Evolutionary conservation across 2,888 invertebrate genomes (phyloP), one percentile per base, ranked within the genome.

Genomic region (Plebejus argus): DNA sequence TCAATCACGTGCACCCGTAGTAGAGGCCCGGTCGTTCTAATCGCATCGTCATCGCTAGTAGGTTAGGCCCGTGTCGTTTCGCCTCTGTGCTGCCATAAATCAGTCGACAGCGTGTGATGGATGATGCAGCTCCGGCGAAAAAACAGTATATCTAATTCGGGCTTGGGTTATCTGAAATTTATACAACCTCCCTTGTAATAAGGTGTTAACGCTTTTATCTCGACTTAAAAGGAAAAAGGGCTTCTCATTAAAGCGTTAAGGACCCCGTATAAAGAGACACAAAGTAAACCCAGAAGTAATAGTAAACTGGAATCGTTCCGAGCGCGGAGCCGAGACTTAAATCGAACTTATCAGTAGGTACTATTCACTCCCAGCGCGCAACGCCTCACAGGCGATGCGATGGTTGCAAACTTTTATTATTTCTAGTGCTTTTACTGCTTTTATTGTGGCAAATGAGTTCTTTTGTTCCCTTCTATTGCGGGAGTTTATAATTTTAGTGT

Each of bases 1-100:
- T 76, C 39, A 39, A 61, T 76, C 58, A 72, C 70, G 49, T 61
- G 45, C 35, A 39, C 28, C 78, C 66, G 66, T 66, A 28, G 28
- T 66, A 66, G 66, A 28, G 61, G 66, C 74, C 81, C 81, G 81
- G 81, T 81, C 81, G 81, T 79, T 84, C 85, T 90, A 90, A 90
- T 90, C 88, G 91, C 90, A 85, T 86, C 89, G 91, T 92, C 92
- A 91, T 92, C 89, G 88, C 88, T 85, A 87, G 85, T 87, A 89
- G 88, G 88, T 89, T 88, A 84, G 88, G 86, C 87, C 86, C 84
- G 85, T 86, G 90, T 91, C 91, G 87, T 88, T 85, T 84, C 88
- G 86, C 86, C 86, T 86, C 88, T 86, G 86, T 86, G 81, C 86
- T 86, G 87, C 89, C 90, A 92, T 93, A 92, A 92, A 93, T 93